phyloP scores from a whole-genome alignment of 2,113 vertebrate genomes.

The Neolamprologus caudopunctatus region DNA sequence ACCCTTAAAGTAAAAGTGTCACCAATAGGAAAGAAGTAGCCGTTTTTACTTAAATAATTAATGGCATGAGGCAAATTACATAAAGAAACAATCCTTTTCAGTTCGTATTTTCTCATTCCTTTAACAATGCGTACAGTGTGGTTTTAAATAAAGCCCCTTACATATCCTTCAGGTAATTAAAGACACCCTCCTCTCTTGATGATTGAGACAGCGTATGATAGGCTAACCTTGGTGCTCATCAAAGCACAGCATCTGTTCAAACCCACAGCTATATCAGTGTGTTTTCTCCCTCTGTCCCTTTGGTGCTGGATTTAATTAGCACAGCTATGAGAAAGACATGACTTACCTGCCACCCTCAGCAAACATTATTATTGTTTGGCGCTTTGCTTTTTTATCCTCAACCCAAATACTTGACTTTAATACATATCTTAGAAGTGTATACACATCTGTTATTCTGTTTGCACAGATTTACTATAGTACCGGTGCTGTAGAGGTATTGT shows the following conservation, averaged over 20 bases:
- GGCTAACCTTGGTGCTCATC: slow-evolving; percentile 52
- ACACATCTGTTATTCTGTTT: slow-evolving; percentile 15
- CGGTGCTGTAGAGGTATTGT: neutral
- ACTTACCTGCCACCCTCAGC: slow-evolving; percentile 47
- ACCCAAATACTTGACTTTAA: slow-evolving; percentile 7
- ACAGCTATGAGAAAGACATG: slow-evolving; percentile 31
- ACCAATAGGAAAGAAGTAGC: neutral
- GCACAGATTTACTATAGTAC: neutral
- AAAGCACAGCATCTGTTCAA: slow-evolving; percentile 59
- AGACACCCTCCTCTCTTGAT: slow-evolving; percentile 16
- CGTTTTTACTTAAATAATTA: neutral
- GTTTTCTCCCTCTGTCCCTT: slow-evolving; percentile 23
- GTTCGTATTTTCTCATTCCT: neutral
- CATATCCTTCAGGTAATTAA: slow-evolving; percentile 14
- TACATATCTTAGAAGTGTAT: neutral
- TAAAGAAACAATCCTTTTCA: neutral
- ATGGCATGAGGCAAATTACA: neutral
- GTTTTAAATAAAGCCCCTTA: neutral
- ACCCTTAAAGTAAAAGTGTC: neutral
- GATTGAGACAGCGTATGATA: slow-evolving; percentile 14
- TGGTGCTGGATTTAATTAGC: slow-evolving; percentile 67
- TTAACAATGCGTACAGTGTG: neutral
- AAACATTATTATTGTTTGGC: slow-evolving; percentile 50
- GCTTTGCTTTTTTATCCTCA: slow-evolving; percentile 24
- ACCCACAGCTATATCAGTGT: slow-evolving; percentile 28